Evolutionary conservation across 2,113 vertebrate genomes (phyloP).

Genomic region (Setophaga kirtlandii): DNA sequence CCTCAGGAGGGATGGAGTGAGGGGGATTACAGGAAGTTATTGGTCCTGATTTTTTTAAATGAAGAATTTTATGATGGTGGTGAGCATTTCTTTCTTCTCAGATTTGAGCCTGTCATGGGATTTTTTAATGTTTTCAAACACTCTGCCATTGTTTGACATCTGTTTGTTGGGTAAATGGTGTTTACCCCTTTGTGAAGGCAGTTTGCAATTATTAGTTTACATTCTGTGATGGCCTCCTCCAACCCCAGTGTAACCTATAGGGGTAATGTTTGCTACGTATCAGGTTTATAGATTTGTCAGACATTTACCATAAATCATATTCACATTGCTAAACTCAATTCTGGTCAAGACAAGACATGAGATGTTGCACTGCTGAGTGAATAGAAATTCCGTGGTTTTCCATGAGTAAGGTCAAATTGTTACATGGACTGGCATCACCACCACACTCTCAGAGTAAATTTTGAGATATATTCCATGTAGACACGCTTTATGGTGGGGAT

Average conservation of each 20-base stretch:
- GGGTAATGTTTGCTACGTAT: not conserved
- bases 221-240: not conserved
- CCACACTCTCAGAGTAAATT: not conserved
- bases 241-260: not conserved
- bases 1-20: not conserved
- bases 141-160: not conserved
- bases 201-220: not conserved
- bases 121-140: not conserved
- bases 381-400: not conserved
- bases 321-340: not conserved
- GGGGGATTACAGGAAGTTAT: not conserved
- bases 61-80: not conserved
- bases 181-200: not conserved
- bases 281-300: not conserved
- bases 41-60: not conserved
- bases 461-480: not conserved
- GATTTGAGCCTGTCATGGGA: not conserved
- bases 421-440: not conserved
- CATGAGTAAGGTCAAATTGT: not conserved
- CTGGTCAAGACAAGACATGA: not conserved
- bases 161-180: not conserved
- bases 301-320: not conserved
- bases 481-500: not conserved
- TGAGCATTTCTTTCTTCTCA: not conserved
- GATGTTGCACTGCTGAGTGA: not conserved